A percentile compares a stretch with the other conserved stretches of the same genome.
These are phyloP conservation scores for Tachysurus fulvidraco DNA, from an alignment of 2,113 vertebrate species.

Conservation along the genomic window DNA sequence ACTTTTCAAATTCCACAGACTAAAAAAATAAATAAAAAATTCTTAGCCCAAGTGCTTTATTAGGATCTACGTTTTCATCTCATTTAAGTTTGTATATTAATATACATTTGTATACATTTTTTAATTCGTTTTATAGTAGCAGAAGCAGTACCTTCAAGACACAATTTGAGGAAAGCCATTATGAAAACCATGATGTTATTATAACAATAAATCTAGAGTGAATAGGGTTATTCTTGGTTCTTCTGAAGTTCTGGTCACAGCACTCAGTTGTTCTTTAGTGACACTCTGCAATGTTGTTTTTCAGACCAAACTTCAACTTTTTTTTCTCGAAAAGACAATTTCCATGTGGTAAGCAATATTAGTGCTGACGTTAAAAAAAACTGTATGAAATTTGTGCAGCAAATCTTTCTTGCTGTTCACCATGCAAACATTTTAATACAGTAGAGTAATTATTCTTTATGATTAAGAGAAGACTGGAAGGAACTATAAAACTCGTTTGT, in stretches of 20 bases:
- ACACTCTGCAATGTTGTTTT: not conserved
- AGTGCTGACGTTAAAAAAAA: not conserved
- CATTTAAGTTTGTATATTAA: not conserved
- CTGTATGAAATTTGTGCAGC: not conserved
- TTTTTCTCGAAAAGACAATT: not conserved
- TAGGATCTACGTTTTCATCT: not conserved
- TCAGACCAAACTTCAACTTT: not conserved
- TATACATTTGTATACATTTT: no score
- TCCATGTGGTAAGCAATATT: not conserved
- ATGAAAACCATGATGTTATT: not conserved
- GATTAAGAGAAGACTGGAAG: not conserved
- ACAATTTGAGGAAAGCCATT: not conserved
- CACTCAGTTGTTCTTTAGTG: not conserved
- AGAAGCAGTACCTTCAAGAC: not conserved
- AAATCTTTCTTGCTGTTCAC: not conserved
- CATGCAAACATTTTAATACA: not conserved
- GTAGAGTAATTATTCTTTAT: not conserved
- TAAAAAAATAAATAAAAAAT: no score
- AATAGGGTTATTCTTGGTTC: no score
- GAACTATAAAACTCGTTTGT: no score
- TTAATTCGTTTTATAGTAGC: not conserved
- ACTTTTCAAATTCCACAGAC: no score
- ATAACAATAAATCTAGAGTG: not conserved
- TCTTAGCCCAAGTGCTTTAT: not conserved
- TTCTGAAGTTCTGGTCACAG: not conserved